phyloP scores from a whole-genome alignment of 1,140 invertebrate genomes.

The Papilio machaon region DNA sequence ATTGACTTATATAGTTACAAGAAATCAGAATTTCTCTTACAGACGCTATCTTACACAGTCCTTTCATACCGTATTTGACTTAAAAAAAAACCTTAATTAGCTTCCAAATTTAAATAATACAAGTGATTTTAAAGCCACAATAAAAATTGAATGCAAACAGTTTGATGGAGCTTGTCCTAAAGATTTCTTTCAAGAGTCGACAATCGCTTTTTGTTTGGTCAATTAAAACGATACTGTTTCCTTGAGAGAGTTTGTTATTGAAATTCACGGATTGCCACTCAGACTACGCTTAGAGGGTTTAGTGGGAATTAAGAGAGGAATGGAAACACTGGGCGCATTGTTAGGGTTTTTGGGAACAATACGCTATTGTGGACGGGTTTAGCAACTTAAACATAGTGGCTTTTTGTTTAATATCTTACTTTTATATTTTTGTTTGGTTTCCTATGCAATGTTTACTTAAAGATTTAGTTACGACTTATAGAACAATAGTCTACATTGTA shows the following conservation, averaged over 20 bases:
- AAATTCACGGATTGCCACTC: slow-evolving; percentile 71
- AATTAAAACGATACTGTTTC: slow-evolving; percentile 63
- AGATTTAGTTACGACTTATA: slow-evolving; percentile 25
- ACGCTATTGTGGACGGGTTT: slow-evolving; percentile 62
- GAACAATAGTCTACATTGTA: background rate
- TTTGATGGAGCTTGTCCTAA: slow-evolving; percentile 2
- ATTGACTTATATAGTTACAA: background rate
- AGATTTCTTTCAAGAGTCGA: slow-evolving; percentile 24
- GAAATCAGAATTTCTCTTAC: background rate
- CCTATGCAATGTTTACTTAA: slow-evolving; percentile 16
- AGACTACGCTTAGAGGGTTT: slow-evolving; percentile 71
- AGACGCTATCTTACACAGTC: background rate
- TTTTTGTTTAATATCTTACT: slow-evolving; percentile 49
- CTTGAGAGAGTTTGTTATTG: slow-evolving; percentile 60
- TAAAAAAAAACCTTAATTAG: background rate
- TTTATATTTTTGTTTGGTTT: slow-evolving; percentile 31
- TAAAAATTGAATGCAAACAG: slow-evolving; percentile 14
- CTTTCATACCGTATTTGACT: background rate
- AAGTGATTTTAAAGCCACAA: background rate
- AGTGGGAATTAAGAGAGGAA: slow-evolving; percentile 65
- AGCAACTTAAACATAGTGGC: slow-evolving; percentile 60
- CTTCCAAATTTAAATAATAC: background rate
- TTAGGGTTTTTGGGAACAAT: slow-evolving; percentile 69
- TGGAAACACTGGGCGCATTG: slow-evolving; percentile 64
- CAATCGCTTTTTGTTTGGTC: slow-evolving; percentile 21